These are phyloP conservation scores for Asteroscopus sphinx DNA, from an alignment of 2,888 invertebrate genomes.

Conservation along the genomic window DNA sequence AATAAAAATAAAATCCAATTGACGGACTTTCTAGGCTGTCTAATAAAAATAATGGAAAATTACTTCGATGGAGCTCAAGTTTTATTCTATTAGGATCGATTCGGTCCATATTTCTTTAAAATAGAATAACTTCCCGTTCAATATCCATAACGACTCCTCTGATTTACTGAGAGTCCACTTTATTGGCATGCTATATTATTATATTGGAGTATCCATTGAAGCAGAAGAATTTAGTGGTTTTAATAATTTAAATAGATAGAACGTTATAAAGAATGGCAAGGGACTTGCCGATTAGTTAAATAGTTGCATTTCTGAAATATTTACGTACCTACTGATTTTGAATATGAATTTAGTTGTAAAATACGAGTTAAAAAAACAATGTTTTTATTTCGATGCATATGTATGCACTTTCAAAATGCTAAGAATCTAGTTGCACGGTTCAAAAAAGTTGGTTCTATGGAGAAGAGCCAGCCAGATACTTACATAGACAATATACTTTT, in stretches of 20 bases:
- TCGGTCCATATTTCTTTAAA: constrained; percentile 13
- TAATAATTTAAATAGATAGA: background rate
- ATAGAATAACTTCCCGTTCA: constrained; percentile 7
- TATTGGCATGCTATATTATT: constrained; percentile 50
- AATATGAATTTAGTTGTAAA: too few species aligned
- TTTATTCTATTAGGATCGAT: constrained; percentile 15
- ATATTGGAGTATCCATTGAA: constrained; percentile 53
- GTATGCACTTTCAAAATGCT: too few species aligned
- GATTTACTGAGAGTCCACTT: constrained; percentile 51
- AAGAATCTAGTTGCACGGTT: too few species aligned
- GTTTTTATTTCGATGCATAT: too few species aligned
- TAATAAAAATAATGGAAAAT: constrained; percentile 9
- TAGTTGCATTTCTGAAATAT: too few species aligned
- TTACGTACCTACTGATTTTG: too few species aligned
- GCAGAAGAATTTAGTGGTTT: constrained; percentile 18
- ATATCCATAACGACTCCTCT: constrained; percentile 12
- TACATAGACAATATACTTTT: too few species aligned
- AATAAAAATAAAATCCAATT: constrained; percentile 2
- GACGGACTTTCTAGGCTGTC: background rate
- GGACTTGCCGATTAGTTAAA: too few species aligned
- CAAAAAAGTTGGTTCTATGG: too few species aligned
- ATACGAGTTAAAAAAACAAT: too few species aligned
- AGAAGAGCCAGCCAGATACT: too few species aligned
- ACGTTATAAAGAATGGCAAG: too few species aligned
- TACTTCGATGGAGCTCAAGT: background rate